These are phyloP conservation scores for Climacteris rufus DNA, from an alignment of 2,113 vertebrate genomes.

Conservation along the genomic window DNA sequence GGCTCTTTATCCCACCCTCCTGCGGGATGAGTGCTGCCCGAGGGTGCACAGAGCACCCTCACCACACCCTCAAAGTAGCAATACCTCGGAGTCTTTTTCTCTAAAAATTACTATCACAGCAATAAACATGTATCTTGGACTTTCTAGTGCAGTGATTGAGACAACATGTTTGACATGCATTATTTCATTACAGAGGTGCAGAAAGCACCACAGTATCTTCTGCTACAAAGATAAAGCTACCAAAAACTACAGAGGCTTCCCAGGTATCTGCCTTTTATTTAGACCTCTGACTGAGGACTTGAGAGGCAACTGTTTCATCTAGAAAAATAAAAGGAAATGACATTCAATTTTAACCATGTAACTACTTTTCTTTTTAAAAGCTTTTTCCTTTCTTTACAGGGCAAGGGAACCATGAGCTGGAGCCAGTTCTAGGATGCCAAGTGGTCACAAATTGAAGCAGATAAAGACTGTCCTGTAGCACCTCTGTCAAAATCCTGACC, in stretches of 20 bases:
- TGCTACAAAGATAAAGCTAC: not conserved
- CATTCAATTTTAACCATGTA: not conserved
- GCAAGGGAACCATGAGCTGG: not conserved
- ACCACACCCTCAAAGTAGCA: not conserved
- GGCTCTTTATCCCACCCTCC: not conserved
- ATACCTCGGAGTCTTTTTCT: not conserved
- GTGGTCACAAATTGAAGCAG: not conserved
- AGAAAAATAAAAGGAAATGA: not conserved
- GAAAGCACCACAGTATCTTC: not conserved
- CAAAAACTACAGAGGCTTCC: not conserved
- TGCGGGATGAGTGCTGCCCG: rapidly evolving
- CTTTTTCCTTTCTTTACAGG: not conserved
- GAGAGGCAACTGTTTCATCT: not conserved
- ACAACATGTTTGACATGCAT: not conserved
- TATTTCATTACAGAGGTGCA: not conserved
- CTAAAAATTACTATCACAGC: not conserved
- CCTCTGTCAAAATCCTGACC: not conserved
- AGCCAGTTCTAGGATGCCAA: not conserved
- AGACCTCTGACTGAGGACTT: not conserved
- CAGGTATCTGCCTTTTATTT: not conserved
- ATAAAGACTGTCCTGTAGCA: not conserved
- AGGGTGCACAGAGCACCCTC: not conserved
- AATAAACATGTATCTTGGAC: not conserved
- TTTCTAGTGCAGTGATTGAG: not conserved
- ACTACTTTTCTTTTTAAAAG: not conserved